These are phyloP conservation scores for Taxidea taxus DNA, from an alignment of 2,113 vertebrate species.

Conservation along the genomic window DNA sequence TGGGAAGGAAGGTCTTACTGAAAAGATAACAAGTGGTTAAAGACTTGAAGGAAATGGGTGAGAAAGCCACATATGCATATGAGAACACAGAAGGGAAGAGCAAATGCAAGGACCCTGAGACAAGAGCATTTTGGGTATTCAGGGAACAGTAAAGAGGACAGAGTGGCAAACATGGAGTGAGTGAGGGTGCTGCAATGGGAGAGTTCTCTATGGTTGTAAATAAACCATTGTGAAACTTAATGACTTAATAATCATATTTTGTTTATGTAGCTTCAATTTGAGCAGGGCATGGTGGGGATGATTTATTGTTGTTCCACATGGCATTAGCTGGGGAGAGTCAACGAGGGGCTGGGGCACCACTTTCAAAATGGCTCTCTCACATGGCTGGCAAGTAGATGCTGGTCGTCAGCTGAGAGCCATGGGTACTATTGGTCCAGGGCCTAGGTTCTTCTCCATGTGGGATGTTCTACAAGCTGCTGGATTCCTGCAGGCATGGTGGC, in stretches of 20 bases:
- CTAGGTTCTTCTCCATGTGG: neutral
- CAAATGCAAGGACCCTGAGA: neutral
- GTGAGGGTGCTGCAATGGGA: too few species aligned
- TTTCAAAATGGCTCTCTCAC: neutral
- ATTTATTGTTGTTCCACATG: neutral
- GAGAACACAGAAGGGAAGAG: neutral
- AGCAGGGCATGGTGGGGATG: neutral
- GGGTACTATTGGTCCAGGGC: neutral
- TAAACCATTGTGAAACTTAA: neutral
- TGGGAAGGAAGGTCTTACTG: neutral
- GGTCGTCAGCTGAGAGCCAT: too few species aligned
- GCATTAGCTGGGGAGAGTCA: neutral
- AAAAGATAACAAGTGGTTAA: neutral
- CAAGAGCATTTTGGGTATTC: neutral
- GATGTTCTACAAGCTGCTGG: neutral
- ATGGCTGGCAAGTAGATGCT: neutral
- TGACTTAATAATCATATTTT: neutral
- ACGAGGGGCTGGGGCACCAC: neutral
- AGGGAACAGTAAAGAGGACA: neutral
- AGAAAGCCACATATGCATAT: fast-evolving
- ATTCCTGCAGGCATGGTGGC: neutral
- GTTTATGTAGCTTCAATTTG: neutral
- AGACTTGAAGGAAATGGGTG: neutral
- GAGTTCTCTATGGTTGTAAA: neutral
- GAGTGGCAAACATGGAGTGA: neutral